phyloP scores from a whole-genome alignment of 2,888 invertebrate genomes.

The Lydus trimaculatus region DNA sequence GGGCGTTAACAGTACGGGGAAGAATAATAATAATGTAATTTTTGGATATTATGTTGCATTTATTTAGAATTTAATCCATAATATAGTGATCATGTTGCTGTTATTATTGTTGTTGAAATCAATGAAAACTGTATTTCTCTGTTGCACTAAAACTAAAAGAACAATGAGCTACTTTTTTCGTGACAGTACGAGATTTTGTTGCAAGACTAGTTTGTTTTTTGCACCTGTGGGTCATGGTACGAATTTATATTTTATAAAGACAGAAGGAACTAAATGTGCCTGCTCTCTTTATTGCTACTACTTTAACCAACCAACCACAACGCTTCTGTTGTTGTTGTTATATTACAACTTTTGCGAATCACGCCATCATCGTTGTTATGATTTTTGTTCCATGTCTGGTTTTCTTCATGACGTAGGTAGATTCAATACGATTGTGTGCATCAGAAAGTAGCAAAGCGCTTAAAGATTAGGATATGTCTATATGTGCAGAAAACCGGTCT shows the following conservation, averaged over 20 bases:
- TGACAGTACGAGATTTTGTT: slow-evolving; percentile 25
- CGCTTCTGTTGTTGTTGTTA: not conserved
- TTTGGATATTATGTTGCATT: slow-evolving; percentile 11
- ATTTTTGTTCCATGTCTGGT: not conserved
- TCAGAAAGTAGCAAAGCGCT: not conserved
- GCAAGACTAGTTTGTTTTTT: slow-evolving; percentile 27
- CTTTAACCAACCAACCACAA: not conserved
- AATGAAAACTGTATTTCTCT: slow-evolving; percentile 26
- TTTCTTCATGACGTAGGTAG: not conserved
- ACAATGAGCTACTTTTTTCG: slow-evolving; percentile 26
- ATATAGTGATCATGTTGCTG: not conserved
- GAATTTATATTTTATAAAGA: slow-evolving; percentile 19
- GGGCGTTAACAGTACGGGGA: not conserved
- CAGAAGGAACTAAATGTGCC: slow-evolving; percentile 18
- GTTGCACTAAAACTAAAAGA: slow-evolving; percentile 17
- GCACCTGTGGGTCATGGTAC: slow-evolving; percentile 19
- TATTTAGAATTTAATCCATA: slow-evolving; percentile 16
- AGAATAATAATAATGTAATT: slow-evolving; percentile 11
- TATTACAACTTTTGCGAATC: not conserved
- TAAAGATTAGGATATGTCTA: not conserved
- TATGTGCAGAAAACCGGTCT: not conserved
- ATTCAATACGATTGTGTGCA: not conserved
- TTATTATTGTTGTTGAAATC: slow-evolving; percentile 14
- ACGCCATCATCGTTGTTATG: not conserved
- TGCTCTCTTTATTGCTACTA: not conserved